phyloP scores from a whole-genome alignment of 2,113 vertebrate genomes.

The Hiodon alosoides region DNA sequence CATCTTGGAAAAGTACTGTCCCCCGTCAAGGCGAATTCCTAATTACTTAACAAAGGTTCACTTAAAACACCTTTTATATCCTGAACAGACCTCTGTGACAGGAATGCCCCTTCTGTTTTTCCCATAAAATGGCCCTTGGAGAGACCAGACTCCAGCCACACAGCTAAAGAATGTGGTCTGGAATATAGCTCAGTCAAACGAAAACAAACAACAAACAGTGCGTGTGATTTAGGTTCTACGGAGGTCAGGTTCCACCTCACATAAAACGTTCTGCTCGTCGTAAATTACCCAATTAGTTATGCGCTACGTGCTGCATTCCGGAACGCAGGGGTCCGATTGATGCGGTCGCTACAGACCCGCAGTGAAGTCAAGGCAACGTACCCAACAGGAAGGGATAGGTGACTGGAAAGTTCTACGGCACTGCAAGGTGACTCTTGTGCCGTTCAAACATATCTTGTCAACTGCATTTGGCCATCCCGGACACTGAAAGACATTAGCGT shows the following conservation, averaged over 20 bases:
- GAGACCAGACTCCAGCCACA: constrained; percentile 47
- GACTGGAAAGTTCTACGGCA: no score
- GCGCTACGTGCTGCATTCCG: no score
- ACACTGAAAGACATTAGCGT: no score
- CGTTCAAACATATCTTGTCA: no score
- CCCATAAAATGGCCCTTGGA: constrained; percentile 36
- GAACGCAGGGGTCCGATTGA: not conserved
- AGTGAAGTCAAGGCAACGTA: no score
- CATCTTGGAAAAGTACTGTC: no score
- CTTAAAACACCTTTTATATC: constrained; percentile 1
- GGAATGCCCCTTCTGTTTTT: constrained; percentile 43
- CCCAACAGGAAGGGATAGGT: no score
- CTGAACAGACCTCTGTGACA: not conserved
- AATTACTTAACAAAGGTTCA: not conserved
- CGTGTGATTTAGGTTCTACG: not conserved
- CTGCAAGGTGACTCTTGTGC: no score
- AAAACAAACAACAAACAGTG: not conserved
- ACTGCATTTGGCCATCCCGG: no score
- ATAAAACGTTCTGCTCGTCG: no score
- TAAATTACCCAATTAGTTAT: no score
- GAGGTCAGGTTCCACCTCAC: not conserved
- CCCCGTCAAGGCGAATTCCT: not conserved
- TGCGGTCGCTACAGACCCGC: no score
- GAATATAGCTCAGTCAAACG: constrained; percentile 3
- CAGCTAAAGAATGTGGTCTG: constrained; percentile 26